Conservation (phyloP, 2,113 vertebrate genomes). For the Clarias batrachus region DNA sequence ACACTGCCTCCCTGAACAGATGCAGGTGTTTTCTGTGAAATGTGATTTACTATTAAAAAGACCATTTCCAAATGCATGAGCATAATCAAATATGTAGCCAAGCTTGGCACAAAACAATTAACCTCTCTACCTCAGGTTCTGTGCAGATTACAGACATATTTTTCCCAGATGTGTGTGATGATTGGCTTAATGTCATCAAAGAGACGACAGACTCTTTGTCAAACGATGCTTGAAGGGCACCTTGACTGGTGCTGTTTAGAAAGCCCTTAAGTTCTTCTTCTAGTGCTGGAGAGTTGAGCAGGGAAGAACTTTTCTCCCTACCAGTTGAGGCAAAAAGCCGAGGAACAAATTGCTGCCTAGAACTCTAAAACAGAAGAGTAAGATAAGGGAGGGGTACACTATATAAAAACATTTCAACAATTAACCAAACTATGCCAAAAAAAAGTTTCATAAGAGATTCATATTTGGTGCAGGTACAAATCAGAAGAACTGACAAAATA, state of each 20-base stretch:
- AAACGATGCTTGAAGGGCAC: conserved; percentile 17
- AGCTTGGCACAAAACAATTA: not conserved
- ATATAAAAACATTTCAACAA: not conserved
- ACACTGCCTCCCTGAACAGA: conserved; percentile 30
- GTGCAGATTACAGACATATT: conserved; percentile 35
- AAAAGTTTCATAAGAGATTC: not conserved
- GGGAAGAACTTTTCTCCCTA: conserved; percentile 50
- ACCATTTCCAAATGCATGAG: not conserved
- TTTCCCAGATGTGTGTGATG: conserved; percentile 58
- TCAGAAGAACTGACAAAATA: not conserved
- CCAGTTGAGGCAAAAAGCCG: conserved; percentile 63
- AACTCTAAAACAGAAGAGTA: conserved; percentile 25
- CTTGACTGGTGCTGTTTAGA: conserved; percentile 44
- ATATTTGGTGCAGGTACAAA: not conserved
- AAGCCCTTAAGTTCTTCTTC: conserved; percentile 36
- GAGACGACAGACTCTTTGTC: conserved; percentile 60
- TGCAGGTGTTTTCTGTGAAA: conserved; percentile 65
- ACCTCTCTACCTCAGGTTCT: conserved; percentile 60
- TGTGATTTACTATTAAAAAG: not conserved
- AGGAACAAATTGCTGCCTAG: conserved; percentile 26
- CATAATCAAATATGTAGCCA: not conserved
- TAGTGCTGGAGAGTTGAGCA: conserved; percentile 33
- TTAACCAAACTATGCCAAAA: too few species aligned
- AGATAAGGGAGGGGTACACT: not conserved
- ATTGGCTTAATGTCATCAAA: conserved; percentile 55